Conservation (phyloP, 2,888 invertebrate species). For the Pyrocoelia pectoralis region DNA sequence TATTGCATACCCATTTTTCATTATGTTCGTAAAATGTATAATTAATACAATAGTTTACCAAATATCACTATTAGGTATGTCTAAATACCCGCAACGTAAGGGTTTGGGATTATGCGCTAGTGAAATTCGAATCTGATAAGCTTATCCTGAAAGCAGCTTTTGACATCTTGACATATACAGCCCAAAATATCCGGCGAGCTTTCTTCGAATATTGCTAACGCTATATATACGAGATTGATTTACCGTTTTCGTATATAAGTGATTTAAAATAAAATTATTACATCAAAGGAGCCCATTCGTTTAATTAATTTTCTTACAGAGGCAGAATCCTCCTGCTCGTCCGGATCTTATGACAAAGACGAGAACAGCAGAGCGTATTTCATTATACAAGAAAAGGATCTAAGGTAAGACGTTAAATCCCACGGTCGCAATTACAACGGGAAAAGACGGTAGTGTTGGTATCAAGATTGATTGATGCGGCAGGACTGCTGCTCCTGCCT, state of each 20-base stretch:
- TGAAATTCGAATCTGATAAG: slow-evolving; percentile 14
- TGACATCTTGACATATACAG: slow-evolving; percentile 11
- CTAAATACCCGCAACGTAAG: neutral
- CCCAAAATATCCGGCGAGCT: neutral
- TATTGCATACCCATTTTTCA: too few species aligned
- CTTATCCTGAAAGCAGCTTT: slow-evolving; percentile 20
- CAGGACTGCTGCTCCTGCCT: slow-evolving; percentile 25
- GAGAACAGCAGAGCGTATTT: slow-evolving; percentile 22
- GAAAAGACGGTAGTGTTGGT: slow-evolving; percentile 23
- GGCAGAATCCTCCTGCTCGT: neutral
- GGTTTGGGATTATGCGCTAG: slow-evolving; percentile 12
- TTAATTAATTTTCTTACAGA: slow-evolving; percentile 21
- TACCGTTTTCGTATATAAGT: neutral
- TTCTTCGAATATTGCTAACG: slow-evolving; percentile 10
- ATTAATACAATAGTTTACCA: too few species aligned
- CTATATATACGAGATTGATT: neutral
- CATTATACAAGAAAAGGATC: slow-evolving; percentile 22
- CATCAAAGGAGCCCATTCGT: slow-evolving; percentile 14
- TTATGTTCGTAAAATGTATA: too few species aligned
- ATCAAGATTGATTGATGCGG: slow-evolving; percentile 32
- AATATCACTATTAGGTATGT: too few species aligned
- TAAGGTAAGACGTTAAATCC: slow-evolving; percentile 32
- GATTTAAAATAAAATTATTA: neutral
- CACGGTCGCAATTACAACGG: slow-evolving; percentile 30
- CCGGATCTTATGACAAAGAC: slow-evolving; percentile 16